A percentile compares a stretch with the other conserved stretches of the same genome.
These are phyloP conservation scores for Watsonalla binaria DNA, from an alignment of 2,888 invertebrate genomes.

Conservation along the genomic window DNA sequence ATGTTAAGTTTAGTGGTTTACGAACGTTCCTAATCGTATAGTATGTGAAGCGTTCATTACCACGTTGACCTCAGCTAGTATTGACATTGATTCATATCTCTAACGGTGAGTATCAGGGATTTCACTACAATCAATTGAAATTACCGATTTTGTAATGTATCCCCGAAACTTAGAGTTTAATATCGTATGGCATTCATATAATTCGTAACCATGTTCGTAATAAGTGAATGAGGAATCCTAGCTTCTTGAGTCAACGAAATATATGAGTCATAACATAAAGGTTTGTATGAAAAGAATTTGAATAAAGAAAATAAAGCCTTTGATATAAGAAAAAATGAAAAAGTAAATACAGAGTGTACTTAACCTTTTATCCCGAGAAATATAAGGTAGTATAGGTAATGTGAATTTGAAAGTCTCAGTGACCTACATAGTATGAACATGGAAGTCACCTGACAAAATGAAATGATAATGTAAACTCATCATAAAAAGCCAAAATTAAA, in stretches of 20 bases:
- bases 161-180: slow-evolving; percentile 6
- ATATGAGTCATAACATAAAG: neutral
- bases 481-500: no score
- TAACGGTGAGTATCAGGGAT: slow-evolving; percentile 34
- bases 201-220: neutral
- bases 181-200: slow-evolving; percentile 5
- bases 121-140: slow-evolving; percentile 19
- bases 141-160: slow-evolving; percentile 1
- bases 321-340: neutral
- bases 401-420: no score
- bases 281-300: neutral
- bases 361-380: no score
- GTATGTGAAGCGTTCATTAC: slow-evolving; percentile 44
- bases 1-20: slow-evolving; percentile 32
- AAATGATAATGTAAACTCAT: no score
- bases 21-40: slow-evolving; percentile 34
- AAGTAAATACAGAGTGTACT: neutral
- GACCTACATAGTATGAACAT: no score
- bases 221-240: neutral
- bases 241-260: neutral
- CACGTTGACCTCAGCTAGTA: slow-evolving; percentile 34
- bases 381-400: no score
- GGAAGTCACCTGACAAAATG: no score
- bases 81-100: slow-evolving; percentile 49
- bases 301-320: neutral